Conservation (phyloP, 1,140 invertebrate genomes). For the Paralvinella palmiformis region DNA sequence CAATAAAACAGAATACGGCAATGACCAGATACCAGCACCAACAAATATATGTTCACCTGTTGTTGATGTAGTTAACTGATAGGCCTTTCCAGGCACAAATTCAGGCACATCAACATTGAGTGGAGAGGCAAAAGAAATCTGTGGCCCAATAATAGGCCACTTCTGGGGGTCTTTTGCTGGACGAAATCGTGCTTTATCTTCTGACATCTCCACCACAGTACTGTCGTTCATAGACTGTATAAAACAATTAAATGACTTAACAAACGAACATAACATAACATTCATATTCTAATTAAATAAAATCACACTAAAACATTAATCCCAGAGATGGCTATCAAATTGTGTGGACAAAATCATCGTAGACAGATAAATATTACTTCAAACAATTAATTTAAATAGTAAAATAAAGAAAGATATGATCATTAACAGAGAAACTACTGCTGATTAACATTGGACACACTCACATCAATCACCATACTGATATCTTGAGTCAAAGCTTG, state of each 20-base stretch:
- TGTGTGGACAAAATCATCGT: too few species aligned
- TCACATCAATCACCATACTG: conserved; percentile 59
- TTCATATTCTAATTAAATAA: too few species aligned
- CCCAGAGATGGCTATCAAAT: too few species aligned
- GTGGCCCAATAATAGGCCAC: conserved; percentile 71
- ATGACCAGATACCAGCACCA: too few species aligned
- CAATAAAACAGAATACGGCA: too few species aligned
- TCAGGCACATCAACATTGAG: conserved; percentile 81
- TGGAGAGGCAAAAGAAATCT: conserved; percentile 27
- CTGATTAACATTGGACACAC: not conserved
- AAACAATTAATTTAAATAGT: too few species aligned
- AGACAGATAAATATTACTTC: not conserved
- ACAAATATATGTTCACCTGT: too few species aligned
- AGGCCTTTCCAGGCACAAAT: conserved; percentile 62
- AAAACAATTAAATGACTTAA: conserved; percentile 1
- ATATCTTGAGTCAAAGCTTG: conserved; percentile 80
- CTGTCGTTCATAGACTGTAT: conserved; percentile 70
- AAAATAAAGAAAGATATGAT: too few species aligned
- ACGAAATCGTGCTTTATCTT: conserved; percentile 69
- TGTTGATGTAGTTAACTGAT: conserved; percentile 12
- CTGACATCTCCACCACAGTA: conserved; percentile 72
- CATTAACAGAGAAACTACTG: not conserved
- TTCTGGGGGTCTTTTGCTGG: conserved; percentile 71
- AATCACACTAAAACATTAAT: too few species aligned
- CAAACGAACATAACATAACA: too few species aligned